Conservation (phyloP, 2,113 vertebrate genomes). For the Saguinus midas region DNA sequence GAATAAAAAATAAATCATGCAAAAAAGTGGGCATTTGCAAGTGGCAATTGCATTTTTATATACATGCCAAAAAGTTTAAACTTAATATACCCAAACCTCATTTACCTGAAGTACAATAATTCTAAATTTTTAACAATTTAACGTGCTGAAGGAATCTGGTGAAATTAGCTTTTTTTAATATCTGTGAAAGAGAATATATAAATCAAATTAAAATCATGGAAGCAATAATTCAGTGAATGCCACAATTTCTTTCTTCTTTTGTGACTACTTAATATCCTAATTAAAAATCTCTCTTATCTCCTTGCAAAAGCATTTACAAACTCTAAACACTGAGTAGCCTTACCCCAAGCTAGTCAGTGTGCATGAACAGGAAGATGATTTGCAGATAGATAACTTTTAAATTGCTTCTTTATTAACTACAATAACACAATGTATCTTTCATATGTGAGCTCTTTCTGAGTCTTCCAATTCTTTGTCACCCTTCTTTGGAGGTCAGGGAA, state of each 20-base stretch:
- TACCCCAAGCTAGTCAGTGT: neutral
- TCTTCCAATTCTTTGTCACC: neutral
- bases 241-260: neutral
- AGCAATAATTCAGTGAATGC: neutral
- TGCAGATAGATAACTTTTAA: constrained; percentile 19
- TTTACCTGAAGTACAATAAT: constrained; percentile 19
- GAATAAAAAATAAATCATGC: neutral
- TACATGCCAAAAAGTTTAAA: neutral
- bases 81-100: neutral
- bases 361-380: neutral
- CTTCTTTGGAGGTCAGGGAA: neutral
- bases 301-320: neutral
- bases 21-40: neutral
- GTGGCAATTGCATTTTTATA: neutral
- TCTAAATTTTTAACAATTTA: constrained; percentile 31
- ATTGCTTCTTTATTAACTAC: constrained; percentile 6
- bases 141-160: neutral
- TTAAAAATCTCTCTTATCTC: constrained; percentile 49
- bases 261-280: constrained; percentile 35
- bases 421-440: neutral
- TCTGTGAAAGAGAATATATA: neutral
- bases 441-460: constrained; percentile 4
- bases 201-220: constrained; percentile 43
- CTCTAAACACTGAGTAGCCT: neutral
- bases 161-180: constrained; percentile 42